Base-by-base conservation (phyloP, 2,797 vertebrate species). In the Kryptolebias ocellatus region DNA sequence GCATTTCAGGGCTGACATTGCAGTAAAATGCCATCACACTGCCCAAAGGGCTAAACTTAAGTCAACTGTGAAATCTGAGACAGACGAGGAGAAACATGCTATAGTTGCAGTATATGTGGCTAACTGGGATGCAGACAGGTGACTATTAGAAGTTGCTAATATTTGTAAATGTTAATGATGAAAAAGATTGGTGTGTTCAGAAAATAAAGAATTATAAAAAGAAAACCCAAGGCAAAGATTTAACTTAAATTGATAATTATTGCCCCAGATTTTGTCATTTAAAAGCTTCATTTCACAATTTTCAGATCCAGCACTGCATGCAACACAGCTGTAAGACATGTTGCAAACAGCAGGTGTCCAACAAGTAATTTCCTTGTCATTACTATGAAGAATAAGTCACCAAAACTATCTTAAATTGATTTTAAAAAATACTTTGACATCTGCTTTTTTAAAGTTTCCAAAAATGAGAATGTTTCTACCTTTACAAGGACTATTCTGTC, bases 1-100 rank as follows among this genome's bases (percentile, higher is more conserved):
- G 81, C 76, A 83, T 84, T 87, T 80, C 64, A 82, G 79, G 71
- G 79, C 83, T 88, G 89, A 89, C 86, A 82, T 78, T 78, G 85
- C 89, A 84, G 77, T 79, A 89, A 85, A 87, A 89, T 81, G 78
- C 81, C 83, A 84, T 75, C 86, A 80, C 75, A 64, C 72, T 67
- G 79, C 87, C 83, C 71, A 78, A 83, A 83, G 88, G 86, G 79
- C 81, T 72, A 53, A 82, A 82, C 80, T 76, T 74, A 87, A 90
- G 81, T 75, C 80, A 80, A 70, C 60, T 89, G 83, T 87, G 79
- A 88, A 90, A 89, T 86, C 78, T 78, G 70, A 74, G 66, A 70
- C 53, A 49, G 29, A 64, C 62, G 24, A n/a, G 27, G 64, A 55
- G 64, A 66, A 45, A 28, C 39, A 65, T 57, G 64, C 60, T 47